Evolutionary conservation across 2,888 invertebrate species (phyloP).

Genomic region (Sphaerophoria taeniata): DNA sequence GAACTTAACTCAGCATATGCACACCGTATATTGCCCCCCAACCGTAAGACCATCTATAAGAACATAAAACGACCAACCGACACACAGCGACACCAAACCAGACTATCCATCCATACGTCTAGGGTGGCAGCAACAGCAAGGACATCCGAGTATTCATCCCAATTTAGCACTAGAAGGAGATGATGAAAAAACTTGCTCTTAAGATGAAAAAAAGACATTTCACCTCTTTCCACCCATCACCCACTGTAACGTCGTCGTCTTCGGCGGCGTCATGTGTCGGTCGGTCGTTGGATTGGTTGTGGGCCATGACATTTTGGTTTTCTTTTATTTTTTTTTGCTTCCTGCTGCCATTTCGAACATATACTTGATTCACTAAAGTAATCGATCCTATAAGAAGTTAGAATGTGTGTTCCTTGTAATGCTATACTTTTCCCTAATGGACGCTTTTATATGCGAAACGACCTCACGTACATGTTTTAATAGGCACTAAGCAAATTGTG

Average conservation of each 20-base stretch:
- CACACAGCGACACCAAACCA: not conserved
- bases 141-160: constrained; percentile 71
- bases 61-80: not conserved
- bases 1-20: constrained; percentile 64
- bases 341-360: constrained; percentile 39
- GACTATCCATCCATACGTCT: not conserved
- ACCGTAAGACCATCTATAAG: constrained; percentile 5
- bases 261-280: no score
- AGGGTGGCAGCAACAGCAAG: constrained; percentile 53
- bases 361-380: constrained; percentile 66
- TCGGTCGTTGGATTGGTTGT: not conserved
- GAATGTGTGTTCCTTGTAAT: constrained; percentile 68
- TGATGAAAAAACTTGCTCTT: not conserved
- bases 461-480: constrained; percentile 74
- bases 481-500: constrained; percentile 75
- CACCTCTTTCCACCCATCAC: constrained; percentile 8
- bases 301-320: constrained; percentile 52
- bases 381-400: constrained; percentile 70
- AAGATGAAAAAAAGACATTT: constrained; percentile 49
- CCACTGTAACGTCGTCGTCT: no score
- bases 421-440: constrained; percentile 74
- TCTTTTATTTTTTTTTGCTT: constrained; percentile 42
- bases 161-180: constrained; percentile 58
- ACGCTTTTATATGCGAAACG: constrained; percentile 74
- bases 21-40: constrained; percentile 40